Percentiles rank a stretch among this genome's conserved stretches.
phyloP scores from a whole-genome alignment of 1,140 invertebrate genomes.

The Drosophila funebris region DNA sequence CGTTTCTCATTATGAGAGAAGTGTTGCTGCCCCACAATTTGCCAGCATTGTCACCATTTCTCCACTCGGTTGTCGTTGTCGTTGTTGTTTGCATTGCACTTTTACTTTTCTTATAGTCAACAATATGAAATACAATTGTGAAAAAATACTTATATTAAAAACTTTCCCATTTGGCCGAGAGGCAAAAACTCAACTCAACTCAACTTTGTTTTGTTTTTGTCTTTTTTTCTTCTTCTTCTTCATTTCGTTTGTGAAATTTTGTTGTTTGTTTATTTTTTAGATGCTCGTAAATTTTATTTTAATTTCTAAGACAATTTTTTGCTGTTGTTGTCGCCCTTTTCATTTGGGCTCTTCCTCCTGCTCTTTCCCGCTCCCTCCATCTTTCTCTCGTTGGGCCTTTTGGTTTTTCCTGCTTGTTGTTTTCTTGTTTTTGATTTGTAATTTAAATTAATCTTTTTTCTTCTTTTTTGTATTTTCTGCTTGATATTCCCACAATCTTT shows the following conservation, averaged over 20 bases:
- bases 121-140: constrained; percentile 53
- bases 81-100: constrained; percentile 42
- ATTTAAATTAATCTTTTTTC: constrained; percentile 42
- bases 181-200: background rate
- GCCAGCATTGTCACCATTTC: constrained; percentile 24
- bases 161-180: constrained; percentile 62
- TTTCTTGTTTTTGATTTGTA: constrained; percentile 41
- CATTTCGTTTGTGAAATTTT: constrained; percentile 55
- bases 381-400: background rate
- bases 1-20: constrained; percentile 8
- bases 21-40: constrained; percentile 17
- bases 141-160: constrained; percentile 32
- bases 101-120: constrained; percentile 72
- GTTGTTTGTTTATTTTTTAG: constrained; percentile 17
- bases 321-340: constrained; percentile 33
- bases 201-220: background rate
- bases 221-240: constrained; percentile 7
- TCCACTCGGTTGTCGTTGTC: background rate
- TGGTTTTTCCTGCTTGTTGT: constrained; percentile 24
- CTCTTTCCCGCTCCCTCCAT: background rate
- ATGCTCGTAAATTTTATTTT: constrained; percentile 69
- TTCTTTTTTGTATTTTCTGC: background rate
- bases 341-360: constrained; percentile 14
- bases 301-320: constrained; percentile 57
- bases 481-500: constrained; percentile 15